These are phyloP conservation scores for Sycophaga agraensis DNA, from an alignment of 1,140 invertebrate species.

Conservation along the genomic window DNA sequence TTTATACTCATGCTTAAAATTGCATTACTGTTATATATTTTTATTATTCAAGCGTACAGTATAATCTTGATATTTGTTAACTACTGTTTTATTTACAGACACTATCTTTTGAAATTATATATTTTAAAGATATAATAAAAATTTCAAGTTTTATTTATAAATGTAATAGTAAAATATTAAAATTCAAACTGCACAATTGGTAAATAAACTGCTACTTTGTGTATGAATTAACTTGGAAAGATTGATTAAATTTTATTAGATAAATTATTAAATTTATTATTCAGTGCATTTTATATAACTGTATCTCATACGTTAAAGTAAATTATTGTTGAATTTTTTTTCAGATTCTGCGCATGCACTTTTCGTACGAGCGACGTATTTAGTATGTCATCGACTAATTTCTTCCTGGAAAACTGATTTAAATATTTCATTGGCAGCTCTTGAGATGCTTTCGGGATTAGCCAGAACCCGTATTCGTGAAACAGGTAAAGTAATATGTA, in stretches of 20 bases:
- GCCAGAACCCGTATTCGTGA: constrained; percentile 83
- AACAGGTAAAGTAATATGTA: constrained; percentile 68
- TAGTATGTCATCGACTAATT: constrained; percentile 91
- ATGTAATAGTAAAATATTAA: too few species aligned
- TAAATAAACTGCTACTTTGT: too few species aligned
- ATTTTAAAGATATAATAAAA: background rate
- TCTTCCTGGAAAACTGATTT: constrained; percentile 95
- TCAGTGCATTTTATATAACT: too few species aligned
- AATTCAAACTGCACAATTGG: too few species aligned
- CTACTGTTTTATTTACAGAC: background rate
- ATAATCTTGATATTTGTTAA: background rate
- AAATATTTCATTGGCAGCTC: constrained; percentile 90
- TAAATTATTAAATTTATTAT: too few species aligned
- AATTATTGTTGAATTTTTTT: constrained; percentile 42
- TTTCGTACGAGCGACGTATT: constrained; percentile 87
- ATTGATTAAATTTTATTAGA: too few species aligned
- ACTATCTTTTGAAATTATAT: background rate
- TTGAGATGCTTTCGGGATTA: constrained; percentile 87
- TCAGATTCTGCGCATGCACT: constrained; percentile 81
- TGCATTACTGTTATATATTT: background rate
- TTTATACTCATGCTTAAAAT: constrained; percentile 16
- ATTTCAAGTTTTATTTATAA: too few species aligned
- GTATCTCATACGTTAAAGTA: too few species aligned
- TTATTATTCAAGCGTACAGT: constrained; percentile 8
- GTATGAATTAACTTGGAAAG: too few species aligned